Evolutionary conservation across 2,888 invertebrate species (phyloP), one percentile per base, ranked within the genome.

Genomic region (Oscheius sp.): DNA sequence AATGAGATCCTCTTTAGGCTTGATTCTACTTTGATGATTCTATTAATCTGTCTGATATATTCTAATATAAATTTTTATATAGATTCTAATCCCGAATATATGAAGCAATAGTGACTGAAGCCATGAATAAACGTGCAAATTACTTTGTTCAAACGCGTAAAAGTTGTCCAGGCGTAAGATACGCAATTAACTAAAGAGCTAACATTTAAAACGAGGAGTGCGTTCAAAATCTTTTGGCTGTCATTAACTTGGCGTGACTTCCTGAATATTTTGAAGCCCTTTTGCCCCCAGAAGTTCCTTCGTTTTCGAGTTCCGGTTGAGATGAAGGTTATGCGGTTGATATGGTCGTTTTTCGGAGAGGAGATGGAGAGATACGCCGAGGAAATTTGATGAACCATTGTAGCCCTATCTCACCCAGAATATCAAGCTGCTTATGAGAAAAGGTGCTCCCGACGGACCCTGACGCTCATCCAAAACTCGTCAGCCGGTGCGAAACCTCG

Each of bases 401-500:
- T n/a, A 55, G 33, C 37, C 25, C 37, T n/a, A 34, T 34, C 34
- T 23, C 17, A 25, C 8, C 17, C 27, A 25, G 42, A 29, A 42
- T 61, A 61, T 61, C 61, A 61, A 23, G 31, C n/a, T 31, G 61
- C 31, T 61, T 61, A 61, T 61, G 61, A 61, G 61, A 27, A 25
- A 61, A 61, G 61, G 61, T 61, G 61, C 61, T 61, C 61, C 61
- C 58, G 39, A 39, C 61, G 61, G 61, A 45, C 61, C 42, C 37
- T 6, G 31, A 27, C 42, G 42, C 45, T 45, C 61, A 42, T 42
- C 61, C 61, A 45, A 61, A 61, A 61, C 61, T 61, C 61, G 61
- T 61, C 61, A 61, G 61, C 61, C 61, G 61, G 61, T 61, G 61
- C 61, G 61, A 61, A 61, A 61, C 61, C 61, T 61, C 61, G 61